Conservation (phyloP, 2,113 vertebrate genomes). For the Ochotona princeps region DNA sequence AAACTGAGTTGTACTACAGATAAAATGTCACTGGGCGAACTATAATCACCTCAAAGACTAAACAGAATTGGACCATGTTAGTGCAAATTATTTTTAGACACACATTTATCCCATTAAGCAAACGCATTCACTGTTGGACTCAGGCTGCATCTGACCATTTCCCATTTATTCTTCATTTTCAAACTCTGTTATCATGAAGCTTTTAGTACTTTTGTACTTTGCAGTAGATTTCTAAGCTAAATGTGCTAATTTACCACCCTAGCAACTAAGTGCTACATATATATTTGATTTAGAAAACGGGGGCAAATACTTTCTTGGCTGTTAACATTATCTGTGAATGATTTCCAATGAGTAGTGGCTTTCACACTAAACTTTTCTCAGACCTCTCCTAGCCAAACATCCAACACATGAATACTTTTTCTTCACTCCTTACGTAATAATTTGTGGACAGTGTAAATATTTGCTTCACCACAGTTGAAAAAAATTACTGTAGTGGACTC, state of each 20-base stretch:
- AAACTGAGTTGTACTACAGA: constrained; percentile 61
- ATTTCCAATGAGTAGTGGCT: constrained; percentile 37
- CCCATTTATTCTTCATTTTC: constrained; percentile 62
- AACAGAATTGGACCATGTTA: constrained; percentile 37
- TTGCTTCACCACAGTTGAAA: constrained; percentile 44
- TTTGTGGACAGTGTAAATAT: constrained; percentile 43
- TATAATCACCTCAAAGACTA: constrained; percentile 63
- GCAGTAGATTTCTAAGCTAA: constrained; percentile 60
- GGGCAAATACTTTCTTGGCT: constrained; percentile 52
- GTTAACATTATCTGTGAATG: constrained; percentile 56
- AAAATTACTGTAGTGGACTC: neutral
- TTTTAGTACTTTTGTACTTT: constrained; percentile 67
- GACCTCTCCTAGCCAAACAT: constrained; percentile 47
- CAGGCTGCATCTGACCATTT: constrained; percentile 57
- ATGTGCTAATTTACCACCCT: constrained; percentile 55
- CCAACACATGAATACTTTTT: constrained; percentile 48
- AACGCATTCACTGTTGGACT: constrained; percentile 49
- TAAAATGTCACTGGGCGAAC: constrained; percentile 55
- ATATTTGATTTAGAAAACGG: constrained; percentile 70
- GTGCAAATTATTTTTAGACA: constrained; percentile 58
- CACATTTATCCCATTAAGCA: constrained; percentile 68
- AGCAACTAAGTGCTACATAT: constrained; percentile 50
- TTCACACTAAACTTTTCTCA: constrained; percentile 56
- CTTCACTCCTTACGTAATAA: constrained; percentile 11
- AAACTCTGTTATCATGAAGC: constrained; percentile 59